Base-by-base conservation (phyloP, 2,888 invertebrate genomes). In the Drosophila putrida region DNA sequence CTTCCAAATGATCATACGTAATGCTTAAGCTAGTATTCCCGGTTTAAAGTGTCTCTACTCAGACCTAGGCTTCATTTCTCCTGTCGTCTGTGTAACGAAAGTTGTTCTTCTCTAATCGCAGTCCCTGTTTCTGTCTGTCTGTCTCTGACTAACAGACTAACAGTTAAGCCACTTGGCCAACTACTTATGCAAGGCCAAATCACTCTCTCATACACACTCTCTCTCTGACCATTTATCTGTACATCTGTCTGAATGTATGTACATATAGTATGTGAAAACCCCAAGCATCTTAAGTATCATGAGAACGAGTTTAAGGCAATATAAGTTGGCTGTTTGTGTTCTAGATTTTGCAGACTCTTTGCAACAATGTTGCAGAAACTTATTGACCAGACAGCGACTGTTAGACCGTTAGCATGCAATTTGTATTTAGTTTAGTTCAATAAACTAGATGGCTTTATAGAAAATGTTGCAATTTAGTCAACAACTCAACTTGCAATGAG, bases 331-430 rank as follows among this genome's bases (percentile, higher is more conserved):
- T 55, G 60, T 74, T 58, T 82, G 88, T 82, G 88, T 82, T 88
- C 82, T 82, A 88, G 66, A 73, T 82, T 81, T 38, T 59, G 55
- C 58, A 65, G 61, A 70, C 71, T 27, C 39, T 55, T 51, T 31
- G 83, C 90, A 82, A 86, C 89, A 89, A 59, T 80, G 86, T 86
- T 88, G 88, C 76, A 27, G 74, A 82, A 74, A 81, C 79, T 69
- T 82, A 76, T 82, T 82, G 74, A 41, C 36, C 47, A 54, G 60
- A 47, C 55, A 46, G 33, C 51, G 54, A 38, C 33, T 9, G 58
- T 53, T 53, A 46, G 33, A 65, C 74, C 72, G 74, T 75, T 74
- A 75, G 43, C 74, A 72, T 57, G 65, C 54, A 46, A 71, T 76
- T 75, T 71, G 73, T 65, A 85, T 71, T 85, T 75, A 75, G 72